Evolutionary conservation across 2,797 vertebrate species (phyloP).

Genomic region (Antennarius maculatus): DNA sequence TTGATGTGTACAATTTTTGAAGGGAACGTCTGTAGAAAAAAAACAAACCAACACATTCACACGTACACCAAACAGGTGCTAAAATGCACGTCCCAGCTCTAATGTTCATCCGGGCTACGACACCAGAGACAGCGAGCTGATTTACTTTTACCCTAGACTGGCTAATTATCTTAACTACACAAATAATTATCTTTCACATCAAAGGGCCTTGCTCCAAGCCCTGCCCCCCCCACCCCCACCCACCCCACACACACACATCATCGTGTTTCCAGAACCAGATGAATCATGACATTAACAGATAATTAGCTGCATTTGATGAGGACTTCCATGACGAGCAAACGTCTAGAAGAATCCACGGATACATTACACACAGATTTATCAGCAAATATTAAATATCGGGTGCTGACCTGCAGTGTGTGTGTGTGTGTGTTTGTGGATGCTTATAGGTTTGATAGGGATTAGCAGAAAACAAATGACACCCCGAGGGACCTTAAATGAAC

Average conservation of each 20-base stretch:
- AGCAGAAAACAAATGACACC: slow-evolving; percentile 52
- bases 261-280: slow-evolving; percentile 67
- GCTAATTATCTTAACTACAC: slow-evolving; percentile 81
- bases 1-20: not conserved
- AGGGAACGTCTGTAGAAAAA: too few relatives aligned
- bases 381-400: slow-evolving; percentile 31
- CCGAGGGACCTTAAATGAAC: slow-evolving; percentile 28
- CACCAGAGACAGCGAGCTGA: slow-evolving; percentile 69
- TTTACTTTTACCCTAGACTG: slow-evolving; percentile 82
- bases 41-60: not conserved
- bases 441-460: slow-evolving; percentile 46
- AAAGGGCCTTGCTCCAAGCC: slow-evolving; percentile 74
- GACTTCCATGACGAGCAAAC: slow-evolving; percentile 51
- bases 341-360: slow-evolving; percentile 26
- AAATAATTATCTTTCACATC: slow-evolving; percentile 87
- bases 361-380: slow-evolving; percentile 17
- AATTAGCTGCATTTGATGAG: slow-evolving; percentile 79
- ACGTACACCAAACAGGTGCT: not conserved
- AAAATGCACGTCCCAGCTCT: slow-evolving; percentile 16
- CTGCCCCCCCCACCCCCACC: slow-evolving; percentile 43
- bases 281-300: slow-evolving; percentile 78
- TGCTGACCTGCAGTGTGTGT: slow-evolving; percentile 28
- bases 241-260: slow-evolving; percentile 67
- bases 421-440: not conserved
- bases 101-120: slow-evolving; percentile 59